Evolutionary conservation across 2,797 vertebrate genomes (phyloP), one percentile per base, ranked within the genome.

Genomic region (Eutrigla gurnardus): DNA sequence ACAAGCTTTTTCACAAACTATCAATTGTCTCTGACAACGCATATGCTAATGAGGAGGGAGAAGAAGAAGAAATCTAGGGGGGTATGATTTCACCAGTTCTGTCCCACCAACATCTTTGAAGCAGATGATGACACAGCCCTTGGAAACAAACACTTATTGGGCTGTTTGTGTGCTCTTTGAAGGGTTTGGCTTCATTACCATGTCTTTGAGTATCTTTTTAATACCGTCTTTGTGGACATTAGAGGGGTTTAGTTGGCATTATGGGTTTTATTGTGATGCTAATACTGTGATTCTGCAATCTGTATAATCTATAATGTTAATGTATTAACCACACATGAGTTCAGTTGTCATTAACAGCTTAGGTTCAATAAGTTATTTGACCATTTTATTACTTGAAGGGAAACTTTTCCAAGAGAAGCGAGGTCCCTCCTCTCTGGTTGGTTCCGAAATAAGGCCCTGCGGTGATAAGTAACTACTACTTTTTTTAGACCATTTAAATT

Each of bases 1-100:
- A 3, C 70, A 60, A 10, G 66, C 65, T 75, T 86, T 88, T 86
- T 90, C 87, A 77, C 90, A 92, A 92, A 89, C 84, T 81, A 82
- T 89, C 83, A 87, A 73, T 83, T 84, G 62, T 85, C 73, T 73
- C 39, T 39, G 37, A 71, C 69, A 82, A 84, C 58, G 32, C 60
- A 59, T 40, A 77, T 10, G 1, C 58, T 86, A 70, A 75, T 81
- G 74, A 80, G 59, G 13, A 80, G 67, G n/a, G 45, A 4, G 7
- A 18, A n/a, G 0, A 25, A 37, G 59, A 68, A 53, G 50, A 65
- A 68, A 61, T 59, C 1, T 4, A 54, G n/a, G 50, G 39, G 64
- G 65, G 52, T 57, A 82, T 84, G 78, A 88, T 81, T 87, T 85
- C 75, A 83, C 40, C 4, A 6, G 25, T 77, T 65, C 65, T 83